These are phyloP conservation scores for Hippocampus mohnikei DNA, from an alignment of 2,113 vertebrate species.

Conservation along the genomic window DNA sequence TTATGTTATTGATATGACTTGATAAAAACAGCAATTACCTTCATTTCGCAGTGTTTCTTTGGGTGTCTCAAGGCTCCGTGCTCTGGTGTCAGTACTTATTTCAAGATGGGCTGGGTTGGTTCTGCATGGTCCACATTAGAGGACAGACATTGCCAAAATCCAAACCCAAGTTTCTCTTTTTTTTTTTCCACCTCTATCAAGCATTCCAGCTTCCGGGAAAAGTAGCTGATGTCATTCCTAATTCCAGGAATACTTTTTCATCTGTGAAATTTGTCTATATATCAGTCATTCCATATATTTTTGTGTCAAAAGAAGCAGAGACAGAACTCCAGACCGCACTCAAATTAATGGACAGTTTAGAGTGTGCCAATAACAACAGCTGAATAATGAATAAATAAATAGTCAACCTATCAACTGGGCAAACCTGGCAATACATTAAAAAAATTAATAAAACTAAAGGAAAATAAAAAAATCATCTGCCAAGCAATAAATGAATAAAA, in stretches of 20 bases:
- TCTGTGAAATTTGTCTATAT: no score
- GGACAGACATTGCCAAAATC: constrained; percentile 17
- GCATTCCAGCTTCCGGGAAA: background rate
- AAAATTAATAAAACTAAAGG: no score
- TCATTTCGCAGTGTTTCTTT: constrained; percentile 18
- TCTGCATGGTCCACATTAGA: constrained; percentile 73
- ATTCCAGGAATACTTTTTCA: background rate
- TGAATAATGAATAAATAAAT: no score
- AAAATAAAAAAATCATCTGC: no score
- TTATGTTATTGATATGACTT: background rate
- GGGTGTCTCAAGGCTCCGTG: constrained; percentile 34
- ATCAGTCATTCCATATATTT: no score
- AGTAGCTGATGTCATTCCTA: constrained; percentile 17
- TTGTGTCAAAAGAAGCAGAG: no score
- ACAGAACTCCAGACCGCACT: no score
- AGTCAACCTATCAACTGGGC: no score
- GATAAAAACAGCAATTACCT: constrained; percentile 41
- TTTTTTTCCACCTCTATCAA: background rate
- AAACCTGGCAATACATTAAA: no score
- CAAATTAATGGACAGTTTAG: no score
- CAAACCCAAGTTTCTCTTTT: constrained; percentile 18
- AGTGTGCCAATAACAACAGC: no score
- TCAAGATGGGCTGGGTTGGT: constrained; percentile 58
- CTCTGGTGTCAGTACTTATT: constrained; percentile 60
- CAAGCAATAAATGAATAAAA: no score